These are phyloP conservation scores for Torymus tubicola DNA, from an alignment of 2,888 invertebrate species.

Conservation along the genomic window DNA sequence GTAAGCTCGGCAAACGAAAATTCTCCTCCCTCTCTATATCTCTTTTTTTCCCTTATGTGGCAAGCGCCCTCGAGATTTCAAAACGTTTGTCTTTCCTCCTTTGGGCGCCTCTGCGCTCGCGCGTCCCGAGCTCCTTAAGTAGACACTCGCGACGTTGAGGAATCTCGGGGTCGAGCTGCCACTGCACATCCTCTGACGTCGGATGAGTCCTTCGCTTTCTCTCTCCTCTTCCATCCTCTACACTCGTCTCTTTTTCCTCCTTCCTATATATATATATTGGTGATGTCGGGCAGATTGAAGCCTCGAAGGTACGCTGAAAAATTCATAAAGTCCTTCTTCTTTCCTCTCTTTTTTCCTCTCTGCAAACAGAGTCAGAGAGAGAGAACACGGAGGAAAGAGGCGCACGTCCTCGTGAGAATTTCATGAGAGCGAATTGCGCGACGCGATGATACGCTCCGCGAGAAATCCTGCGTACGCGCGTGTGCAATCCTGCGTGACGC, in stretches of 20 bases:
- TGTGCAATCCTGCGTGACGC: too few relatives aligned
- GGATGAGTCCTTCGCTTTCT: slow-evolving; percentile 10
- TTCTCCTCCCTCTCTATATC: too few relatives aligned
- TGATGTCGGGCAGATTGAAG: slow-evolving; percentile 45
- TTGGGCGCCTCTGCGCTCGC: not conserved
- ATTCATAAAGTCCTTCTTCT: slow-evolving; percentile 50
- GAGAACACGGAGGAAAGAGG: not conserved
- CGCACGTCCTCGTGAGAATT: slow-evolving; percentile 31
- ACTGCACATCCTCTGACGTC: not conserved
- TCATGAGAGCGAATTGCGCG: slow-evolving; percentile 43
- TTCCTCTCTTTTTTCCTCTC: slow-evolving; percentile 2
- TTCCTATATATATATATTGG: not conserved
- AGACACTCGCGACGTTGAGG: slow-evolving; percentile 27
- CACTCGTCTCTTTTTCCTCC: too few relatives aligned
- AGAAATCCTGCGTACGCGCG: too few relatives aligned
- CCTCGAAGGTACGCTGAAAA: slow-evolving; percentile 47
- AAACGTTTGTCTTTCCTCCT: too few relatives aligned
- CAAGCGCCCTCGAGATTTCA: too few relatives aligned
- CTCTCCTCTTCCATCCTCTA: not conserved
- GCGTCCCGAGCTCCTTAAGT: slow-evolving; percentile 1
- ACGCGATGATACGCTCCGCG: not conserved
- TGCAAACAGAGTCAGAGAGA: not conserved
- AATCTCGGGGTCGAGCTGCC: slow-evolving; percentile 12
- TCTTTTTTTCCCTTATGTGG: too few relatives aligned
- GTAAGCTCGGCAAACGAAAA: too few relatives aligned